These are phyloP conservation scores for Laodelphax striatellus DNA, from an alignment of 1,140 invertebrate species.

Conservation along the genomic window DNA sequence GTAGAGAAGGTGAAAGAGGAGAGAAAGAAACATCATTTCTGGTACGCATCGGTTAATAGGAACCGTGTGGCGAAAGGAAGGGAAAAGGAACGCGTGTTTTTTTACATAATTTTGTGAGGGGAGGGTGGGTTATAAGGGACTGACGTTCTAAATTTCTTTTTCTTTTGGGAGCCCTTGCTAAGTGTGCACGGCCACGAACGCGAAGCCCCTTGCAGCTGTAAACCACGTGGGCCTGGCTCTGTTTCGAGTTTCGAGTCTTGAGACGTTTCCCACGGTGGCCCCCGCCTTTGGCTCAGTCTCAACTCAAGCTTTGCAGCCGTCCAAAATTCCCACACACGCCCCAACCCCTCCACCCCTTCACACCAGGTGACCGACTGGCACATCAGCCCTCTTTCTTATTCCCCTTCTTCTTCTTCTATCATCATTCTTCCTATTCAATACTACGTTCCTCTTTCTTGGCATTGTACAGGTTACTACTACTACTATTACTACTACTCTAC, in stretches of 20 bases:
- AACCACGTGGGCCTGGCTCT: background rate
- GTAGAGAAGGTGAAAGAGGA: too few relatives aligned
- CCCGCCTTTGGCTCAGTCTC: background rate
- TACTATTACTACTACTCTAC: too few relatives aligned
- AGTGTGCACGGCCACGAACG: background rate
- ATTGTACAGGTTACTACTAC: too few relatives aligned
- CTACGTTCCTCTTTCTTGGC: background rate
- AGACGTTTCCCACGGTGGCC: background rate
- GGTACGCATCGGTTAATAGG: too few relatives aligned
- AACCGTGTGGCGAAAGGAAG: too few relatives aligned
- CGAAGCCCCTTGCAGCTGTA: background rate
- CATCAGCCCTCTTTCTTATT: background rate
- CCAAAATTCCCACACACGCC: conserved; percentile 1
- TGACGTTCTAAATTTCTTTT: too few relatives aligned
- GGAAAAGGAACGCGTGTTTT: too few relatives aligned
- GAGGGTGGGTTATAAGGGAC: too few relatives aligned
- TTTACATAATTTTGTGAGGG: too few relatives aligned
- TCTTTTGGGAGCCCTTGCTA: background rate
- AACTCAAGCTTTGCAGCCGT: background rate
- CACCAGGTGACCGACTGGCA: background rate
- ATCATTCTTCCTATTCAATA: conserved; percentile 2
- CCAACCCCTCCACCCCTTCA: background rate
- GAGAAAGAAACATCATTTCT: too few relatives aligned
- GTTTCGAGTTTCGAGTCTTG: background rate
- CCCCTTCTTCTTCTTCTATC: background rate